Evolutionary conservation across 2,113 vertebrate genomes (phyloP), one percentile per base, ranked within the genome.

Genomic region (Entelurus aequoreus): DNA sequence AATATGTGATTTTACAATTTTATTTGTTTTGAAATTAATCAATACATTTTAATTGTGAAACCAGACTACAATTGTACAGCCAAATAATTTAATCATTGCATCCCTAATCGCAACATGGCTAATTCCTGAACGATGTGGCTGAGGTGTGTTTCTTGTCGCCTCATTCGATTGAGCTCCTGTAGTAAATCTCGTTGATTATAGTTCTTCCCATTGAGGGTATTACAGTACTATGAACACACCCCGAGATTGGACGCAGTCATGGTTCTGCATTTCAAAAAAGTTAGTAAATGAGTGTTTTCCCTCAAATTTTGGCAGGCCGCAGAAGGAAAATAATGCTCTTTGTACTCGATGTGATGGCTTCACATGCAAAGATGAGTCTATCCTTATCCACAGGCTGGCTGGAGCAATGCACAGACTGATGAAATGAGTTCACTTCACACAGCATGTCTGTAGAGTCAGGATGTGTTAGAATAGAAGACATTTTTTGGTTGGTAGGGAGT

Each of bases 381-480:
- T 72, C 67, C 62, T 71, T 72, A 64, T 71, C 66, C 54, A 48
- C 60, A 48, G 42, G 56, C 50, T 74, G 14, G 19, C 54, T 59
- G 63, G 53, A 44, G 66, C 19, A 49, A 52, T 5, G 49, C 52
- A 49, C 36, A 14, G 56, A n/a, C 62, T 66, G 65, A 78, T 71
- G 56, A 69, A 51, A 70, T 67, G 59, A 69, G 74, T 72, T 65
- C 68, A 58, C 74, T 62, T 66, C 66, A 64, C 66, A 64, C 59
- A 51, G 57, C 8, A 42, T 44, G 57, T 74, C 55, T 69, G 54
- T 68, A 74, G 78, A 78, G 74, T 65, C 44, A 16, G 14, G 67
- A 76, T 51, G 67, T 71, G 71, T 79, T 66, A 13, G 66, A 79
- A 69, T 71, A 63, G 84, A 80, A 68, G 66, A 67, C 62, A 48